phyloP scores from a whole-genome alignment of 2,888 invertebrate genomes.

The Epinotia brunnichana region DNA sequence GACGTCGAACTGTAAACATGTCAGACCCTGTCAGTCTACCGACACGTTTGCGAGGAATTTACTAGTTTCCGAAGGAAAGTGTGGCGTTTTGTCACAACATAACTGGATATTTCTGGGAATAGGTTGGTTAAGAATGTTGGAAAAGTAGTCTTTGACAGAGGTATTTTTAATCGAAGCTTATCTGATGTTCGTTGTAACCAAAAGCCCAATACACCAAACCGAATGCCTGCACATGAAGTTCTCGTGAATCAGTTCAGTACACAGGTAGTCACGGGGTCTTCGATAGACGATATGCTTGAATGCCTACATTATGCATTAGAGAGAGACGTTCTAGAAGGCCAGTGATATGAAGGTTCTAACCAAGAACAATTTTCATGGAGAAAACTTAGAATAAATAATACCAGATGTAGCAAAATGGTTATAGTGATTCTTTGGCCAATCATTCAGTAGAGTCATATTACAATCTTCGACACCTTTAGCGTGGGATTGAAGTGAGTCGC shows the following conservation, averaged over 20 bases:
- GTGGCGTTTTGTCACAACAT: slow-evolving; percentile 40
- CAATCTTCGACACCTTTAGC: too few relatives aligned
- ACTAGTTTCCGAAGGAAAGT: slow-evolving; percentile 30
- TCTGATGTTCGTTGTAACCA: background rate
- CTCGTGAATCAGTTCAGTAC: background rate
- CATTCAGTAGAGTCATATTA: too few relatives aligned
- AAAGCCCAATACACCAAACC: too few relatives aligned
- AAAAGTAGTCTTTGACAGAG: background rate
- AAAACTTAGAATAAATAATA: too few relatives aligned
- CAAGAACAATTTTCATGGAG: background rate
- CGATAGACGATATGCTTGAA: too few relatives aligned
- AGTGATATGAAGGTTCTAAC: too few relatives aligned
- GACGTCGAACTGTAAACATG: slow-evolving; percentile 61
- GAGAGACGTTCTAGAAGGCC: too few relatives aligned
- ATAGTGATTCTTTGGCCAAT: background rate
- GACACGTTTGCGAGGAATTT: slow-evolving; percentile 63
- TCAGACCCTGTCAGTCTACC: slow-evolving; percentile 53
- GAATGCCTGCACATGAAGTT: background rate
- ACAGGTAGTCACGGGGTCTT: too few relatives aligned
- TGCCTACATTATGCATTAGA: too few relatives aligned
- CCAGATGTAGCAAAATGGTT: background rate
- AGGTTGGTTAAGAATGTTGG: background rate
- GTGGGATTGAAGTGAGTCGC: too few relatives aligned
- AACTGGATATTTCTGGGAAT: slow-evolving; percentile 11
- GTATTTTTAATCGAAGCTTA: background rate